Evolutionary conservation across 1,140 invertebrate genomes (phyloP), one percentile per base, ranked within the genome.

Genomic region (Mactra quadrangularis): DNA sequence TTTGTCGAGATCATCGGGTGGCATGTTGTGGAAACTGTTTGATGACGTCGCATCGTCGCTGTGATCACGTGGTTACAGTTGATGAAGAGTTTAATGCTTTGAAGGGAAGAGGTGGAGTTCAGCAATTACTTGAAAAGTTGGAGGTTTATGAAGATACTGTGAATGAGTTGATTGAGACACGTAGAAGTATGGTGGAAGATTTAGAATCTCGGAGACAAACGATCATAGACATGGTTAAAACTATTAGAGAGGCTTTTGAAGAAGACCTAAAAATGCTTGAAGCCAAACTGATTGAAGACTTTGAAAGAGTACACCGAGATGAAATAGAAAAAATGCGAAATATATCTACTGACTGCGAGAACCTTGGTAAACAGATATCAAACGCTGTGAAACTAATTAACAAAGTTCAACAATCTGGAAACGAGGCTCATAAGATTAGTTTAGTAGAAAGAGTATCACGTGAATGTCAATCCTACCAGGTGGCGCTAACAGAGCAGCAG

Each of bases 331-430:
- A 82, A 27, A 35, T 82, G 31, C 22, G 35, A 4, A 33, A n/a
- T 17, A 19, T 74, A 22, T 74, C 79, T 25, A 29, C 27, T 2
- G 59, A 82, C 47, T 82, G 79, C 47, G 79, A 82, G 38, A 82
- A 82, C 50, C 35, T 75, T 33, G 59, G 71, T 17, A 82, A 82
- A 52, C 70, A 74, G 33, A 82, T 82, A 31, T 62, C 79, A 3
- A 82, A 82, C 27, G 59, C 79, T 0, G 45, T 41, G 2, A 66
- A 38, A 15, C 31, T 82, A 19, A 33, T 82, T 35, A 55, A 82
- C 19, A 82, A 68, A 3, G 70, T 74, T 22, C 68, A 82, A 22
- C 70, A 82, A 25, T 52, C 29, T 15, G 79, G 79, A 13, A 74
- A 47, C 38, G 70, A 82, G 38, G 33, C 79, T 19, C 68, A 82